phyloP scores from a whole-genome alignment of 2,888 invertebrate genomes.

The Lutraria lutraria region DNA sequence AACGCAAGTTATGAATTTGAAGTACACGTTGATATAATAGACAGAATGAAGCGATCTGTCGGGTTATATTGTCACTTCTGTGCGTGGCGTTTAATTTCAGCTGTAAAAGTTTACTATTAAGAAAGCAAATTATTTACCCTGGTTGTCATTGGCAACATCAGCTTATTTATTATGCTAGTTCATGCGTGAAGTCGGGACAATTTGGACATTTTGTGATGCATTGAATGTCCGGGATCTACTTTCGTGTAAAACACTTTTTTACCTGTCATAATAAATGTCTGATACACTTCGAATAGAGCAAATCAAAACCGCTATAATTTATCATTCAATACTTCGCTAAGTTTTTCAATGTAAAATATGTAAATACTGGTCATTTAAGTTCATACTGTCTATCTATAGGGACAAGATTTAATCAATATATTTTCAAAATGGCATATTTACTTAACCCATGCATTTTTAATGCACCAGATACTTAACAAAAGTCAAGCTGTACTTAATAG shows the following conservation, averaged over 20 bases:
- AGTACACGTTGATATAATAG: neutral
- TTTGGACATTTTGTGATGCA: conserved; percentile 27
- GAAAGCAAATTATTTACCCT: conserved; percentile 31
- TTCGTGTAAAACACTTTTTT: neutral
- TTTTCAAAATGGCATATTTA: neutral
- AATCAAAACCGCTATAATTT: conserved; percentile 36
- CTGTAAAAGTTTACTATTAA: neutral
- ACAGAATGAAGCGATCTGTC: neutral
- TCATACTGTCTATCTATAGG: conserved; percentile 31
- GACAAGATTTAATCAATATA: conserved; percentile 30
- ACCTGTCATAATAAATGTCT: conserved; percentile 2
- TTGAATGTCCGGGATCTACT: conserved; percentile 44
- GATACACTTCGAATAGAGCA: conserved; percentile 23
- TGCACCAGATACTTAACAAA: neutral
- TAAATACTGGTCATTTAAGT: conserved; percentile 36
- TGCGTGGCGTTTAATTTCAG: conserved; percentile 14
- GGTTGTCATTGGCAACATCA: conserved; percentile 35
- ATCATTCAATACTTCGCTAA: conserved; percentile 27
- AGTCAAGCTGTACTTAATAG: conserved; percentile 14
- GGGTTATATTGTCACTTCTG: neutral
- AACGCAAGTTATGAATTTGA: conserved; percentile 12
- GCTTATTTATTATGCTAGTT: conserved; percentile 5
- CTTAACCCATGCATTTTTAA: conserved; percentile 10
- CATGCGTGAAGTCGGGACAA: conserved; percentile 33
- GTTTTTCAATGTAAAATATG: conserved; percentile 1